These are phyloP conservation scores for Xiphydria camelus DNA, from an alignment of 2,888 invertebrate species.

Conservation along the genomic window DNA sequence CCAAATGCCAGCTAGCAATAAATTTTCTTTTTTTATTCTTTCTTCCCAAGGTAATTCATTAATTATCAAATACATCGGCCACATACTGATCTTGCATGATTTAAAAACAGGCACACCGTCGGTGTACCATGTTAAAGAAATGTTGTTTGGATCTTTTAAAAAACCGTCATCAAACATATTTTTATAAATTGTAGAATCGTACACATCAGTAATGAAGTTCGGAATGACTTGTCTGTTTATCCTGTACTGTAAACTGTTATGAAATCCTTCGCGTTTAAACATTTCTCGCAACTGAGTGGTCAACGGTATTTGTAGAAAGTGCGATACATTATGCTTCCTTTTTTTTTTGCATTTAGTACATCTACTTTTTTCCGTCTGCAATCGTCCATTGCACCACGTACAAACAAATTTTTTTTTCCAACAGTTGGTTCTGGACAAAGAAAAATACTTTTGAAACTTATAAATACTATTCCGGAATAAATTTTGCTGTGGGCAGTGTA, in stretches of 20 bases:
- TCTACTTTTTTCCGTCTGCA: no score
- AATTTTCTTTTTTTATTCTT: slow-evolving; percentile 18
- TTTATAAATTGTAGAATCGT: slow-evolving; percentile 1
- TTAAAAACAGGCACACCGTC: slow-evolving; percentile 27
- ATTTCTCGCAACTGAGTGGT: neutral
- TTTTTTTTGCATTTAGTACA: no score
- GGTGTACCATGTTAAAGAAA: slow-evolving; percentile 23
- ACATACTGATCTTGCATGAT: slow-evolving; percentile 20
- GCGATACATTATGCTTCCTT: neutral
- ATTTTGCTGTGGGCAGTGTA: neutral
- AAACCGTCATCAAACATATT: neutral
- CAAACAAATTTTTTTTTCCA: no score
- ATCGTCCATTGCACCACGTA: neutral
- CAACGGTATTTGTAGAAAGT: slow-evolving; percentile 3
- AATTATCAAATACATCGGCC: slow-evolving; percentile 20
- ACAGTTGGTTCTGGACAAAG: no score
- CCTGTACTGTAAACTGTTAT: neutral
- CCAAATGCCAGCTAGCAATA: slow-evolving; percentile 20
- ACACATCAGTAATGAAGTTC: neutral
- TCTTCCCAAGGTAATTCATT: slow-evolving; percentile 21
- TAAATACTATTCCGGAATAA: slow-evolving; percentile 1
- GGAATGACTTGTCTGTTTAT: neutral
- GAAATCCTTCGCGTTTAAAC: neutral
- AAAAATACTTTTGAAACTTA: slow-evolving; percentile 5
- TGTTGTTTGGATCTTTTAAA: slow-evolving; percentile 2